These are phyloP conservation scores for Drosophila paracracens DNA, from an alignment of 2,888 invertebrate genomes.

Conservation along the genomic window DNA sequence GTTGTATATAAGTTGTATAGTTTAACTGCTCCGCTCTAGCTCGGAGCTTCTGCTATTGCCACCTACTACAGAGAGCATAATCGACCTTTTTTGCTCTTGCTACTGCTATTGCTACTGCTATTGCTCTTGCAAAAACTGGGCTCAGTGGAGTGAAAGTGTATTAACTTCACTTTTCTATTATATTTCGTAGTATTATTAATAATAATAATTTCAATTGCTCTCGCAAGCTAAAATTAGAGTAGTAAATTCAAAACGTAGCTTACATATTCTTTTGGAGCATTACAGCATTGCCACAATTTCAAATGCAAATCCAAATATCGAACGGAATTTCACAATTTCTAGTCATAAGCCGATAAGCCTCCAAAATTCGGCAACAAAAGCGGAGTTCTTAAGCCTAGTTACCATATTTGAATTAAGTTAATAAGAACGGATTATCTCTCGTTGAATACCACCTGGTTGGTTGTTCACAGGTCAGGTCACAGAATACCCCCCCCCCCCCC, in stretches of 20 bases:
- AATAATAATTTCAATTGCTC: neutral
- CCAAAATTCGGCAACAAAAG: conserved; percentile 9
- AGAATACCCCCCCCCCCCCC: neutral
- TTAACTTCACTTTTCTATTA: neutral
- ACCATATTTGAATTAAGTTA: conserved; percentile 11
- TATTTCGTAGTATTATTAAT: neutral
- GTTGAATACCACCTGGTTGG: conserved; percentile 9
- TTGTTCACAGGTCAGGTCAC: neutral
- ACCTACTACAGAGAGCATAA: too few species aligned
- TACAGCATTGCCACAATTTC: neutral
- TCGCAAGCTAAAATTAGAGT: neutral
- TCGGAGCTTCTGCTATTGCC: too few species aligned
- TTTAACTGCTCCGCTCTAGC: too few species aligned
- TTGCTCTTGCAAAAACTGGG: neutral
- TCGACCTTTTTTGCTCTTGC: too few species aligned
- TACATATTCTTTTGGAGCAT: neutral
- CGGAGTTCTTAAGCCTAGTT: neutral
- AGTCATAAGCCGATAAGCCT: conserved; percentile 4
- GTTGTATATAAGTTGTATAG: too few species aligned
- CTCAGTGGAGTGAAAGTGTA: neutral
- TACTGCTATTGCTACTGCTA: neutral
- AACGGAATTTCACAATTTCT: neutral
- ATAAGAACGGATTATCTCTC: conserved; percentile 21
- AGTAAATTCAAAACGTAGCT: neutral
- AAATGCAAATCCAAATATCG: neutral